Evolutionary conservation across 1,140 invertebrate species (phyloP).

Genomic region (Drosophila tristis): DNA sequence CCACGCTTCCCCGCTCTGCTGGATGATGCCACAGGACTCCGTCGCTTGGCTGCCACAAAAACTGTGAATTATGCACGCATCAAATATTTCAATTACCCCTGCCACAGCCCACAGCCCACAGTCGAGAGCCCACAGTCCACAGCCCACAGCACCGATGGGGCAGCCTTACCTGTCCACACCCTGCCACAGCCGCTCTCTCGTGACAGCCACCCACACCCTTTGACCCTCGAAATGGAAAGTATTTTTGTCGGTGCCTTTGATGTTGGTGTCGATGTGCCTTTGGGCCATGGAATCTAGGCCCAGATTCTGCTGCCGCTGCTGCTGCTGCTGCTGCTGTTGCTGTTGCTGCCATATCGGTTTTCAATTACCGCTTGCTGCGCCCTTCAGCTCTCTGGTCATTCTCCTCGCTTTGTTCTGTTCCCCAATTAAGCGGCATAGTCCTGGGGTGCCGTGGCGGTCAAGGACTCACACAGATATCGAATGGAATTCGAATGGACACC

Average conservation of each 20-base stretch:
- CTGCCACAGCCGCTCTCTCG: background rate
- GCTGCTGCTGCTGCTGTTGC: conserved; percentile 2
- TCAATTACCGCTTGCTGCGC: conserved; percentile 56
- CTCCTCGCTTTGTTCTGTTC: background rate
- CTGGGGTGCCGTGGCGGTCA: conserved; percentile 31
- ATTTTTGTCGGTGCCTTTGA: conserved; percentile 29
- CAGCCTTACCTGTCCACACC: conserved; percentile 11
- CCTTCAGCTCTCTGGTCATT: background rate
- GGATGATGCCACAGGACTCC: no score
- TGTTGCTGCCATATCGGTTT: conserved; percentile 66
- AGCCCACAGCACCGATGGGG: background rate
- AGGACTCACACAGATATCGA: conserved; percentile 47
- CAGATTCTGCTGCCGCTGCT: conserved; percentile 8
- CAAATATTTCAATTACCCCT: conserved; percentile 52
- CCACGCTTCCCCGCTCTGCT: no score
- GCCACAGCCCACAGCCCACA: conserved; percentile 12
- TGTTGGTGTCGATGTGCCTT: background rate
- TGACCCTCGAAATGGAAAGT: conserved; percentile 16
- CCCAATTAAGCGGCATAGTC: conserved; percentile 71
- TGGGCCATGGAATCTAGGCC: conserved; percentile 8
- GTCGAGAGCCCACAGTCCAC: conserved; percentile 1
- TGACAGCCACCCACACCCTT: background rate
- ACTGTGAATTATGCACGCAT: conserved; percentile 49
- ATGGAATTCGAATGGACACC: conserved; percentile 24
- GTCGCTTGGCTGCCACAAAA: conserved; percentile 24